Evolutionary conservation across 2,888 invertebrate species (phyloP), one percentile per base, ranked within the genome.

Genomic region (Habrosyne pyritoides): DNA sequence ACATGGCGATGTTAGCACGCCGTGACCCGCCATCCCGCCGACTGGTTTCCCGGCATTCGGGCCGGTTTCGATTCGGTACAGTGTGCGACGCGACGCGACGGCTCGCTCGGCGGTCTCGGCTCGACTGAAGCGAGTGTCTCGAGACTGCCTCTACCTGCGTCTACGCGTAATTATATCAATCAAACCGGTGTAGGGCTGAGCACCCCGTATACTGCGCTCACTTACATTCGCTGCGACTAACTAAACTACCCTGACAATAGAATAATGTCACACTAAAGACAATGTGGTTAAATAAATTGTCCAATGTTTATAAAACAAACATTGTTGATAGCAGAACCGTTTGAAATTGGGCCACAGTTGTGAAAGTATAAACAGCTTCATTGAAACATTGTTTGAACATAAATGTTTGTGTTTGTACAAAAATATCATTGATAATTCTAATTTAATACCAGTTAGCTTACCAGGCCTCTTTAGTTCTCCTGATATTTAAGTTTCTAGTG

Each of bases 1-100:
- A 94, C 95, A 95, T 95, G 87, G 83, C 89, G 87, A 77, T 75
- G 77, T 81, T 83, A 84, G 85, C 82, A 84, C 85, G 80, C 85
- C 79, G 80, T 73, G 74, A 79, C 81, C 81, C 81, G 85, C 87
- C 91, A 90, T 90, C 83, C 78, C 83, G 84, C 81, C 86, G 87
- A 86, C 86, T 84, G 85, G 84, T 84, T 84, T 72, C 71, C 81
- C 80, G 82, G 81, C 90, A 89, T 89, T 74, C 81, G 79, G 73
- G 79, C 84, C 82, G 81, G 79, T 79, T 77, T 65, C 52, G 57
- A 53, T 51, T 33, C 47, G 33, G 26, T 54, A 51, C 59, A 47
- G 36, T 53, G 58, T 46, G 51, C 53, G 53, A 53, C 56, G 56
- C 55, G 62, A 30, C 56, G 64, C 26, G 59, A 59, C 52, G 53